Base-by-base conservation (phyloP, 2,797 vertebrate genomes). In the Lacerta agilis region DNA sequence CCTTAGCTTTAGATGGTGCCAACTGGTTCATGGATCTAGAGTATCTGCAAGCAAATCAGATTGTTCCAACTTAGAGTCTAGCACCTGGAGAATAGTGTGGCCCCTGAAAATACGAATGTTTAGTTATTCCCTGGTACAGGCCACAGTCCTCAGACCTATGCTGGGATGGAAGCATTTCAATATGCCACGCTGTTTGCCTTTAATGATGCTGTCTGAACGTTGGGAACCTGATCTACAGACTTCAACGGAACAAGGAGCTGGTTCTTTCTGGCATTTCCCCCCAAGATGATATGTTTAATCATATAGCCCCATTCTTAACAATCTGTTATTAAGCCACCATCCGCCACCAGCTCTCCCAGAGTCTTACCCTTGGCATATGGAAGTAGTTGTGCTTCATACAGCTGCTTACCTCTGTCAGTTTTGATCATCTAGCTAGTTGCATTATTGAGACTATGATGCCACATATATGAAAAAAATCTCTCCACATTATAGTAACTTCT, bases 401-500 rank as follows among this genome's bases (percentile, higher is more conserved):
- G 2, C 87, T 36, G 13, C 45, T 75, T 79, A 90, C 85, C 6
- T 81, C 9, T 4, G 79, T 82, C 87, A 69, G 36, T 41, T 82
- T 83, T 82, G 10, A 55, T 80, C 66, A 61, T 15, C 33, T 1
- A 67, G 73, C 20, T 41, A 79, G 18, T 85, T 33, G n/a, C 2
- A 36, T 8, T 8, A 38, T 72, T 83, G 89, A 41, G 43, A 86
- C 33, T 85, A 33, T 93, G 71, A 36, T 15, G 66, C 27, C 61
- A 79, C 55, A 33, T 82, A 66, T 49, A 0, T 1, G 27, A 84
- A 92, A 85, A 90, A 45, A 79, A 80, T 23, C 8, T 27, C 5
- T 84, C 3, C 83, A 86, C 81, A 88, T 90, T 10, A 18, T 10
- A 23, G 38, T 38, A 88, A 95, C 90, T 72, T 76, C 78, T 64